Conservation (phyloP, 2,888 invertebrate genomes). For the Stenolophus ochropezus region DNA sequence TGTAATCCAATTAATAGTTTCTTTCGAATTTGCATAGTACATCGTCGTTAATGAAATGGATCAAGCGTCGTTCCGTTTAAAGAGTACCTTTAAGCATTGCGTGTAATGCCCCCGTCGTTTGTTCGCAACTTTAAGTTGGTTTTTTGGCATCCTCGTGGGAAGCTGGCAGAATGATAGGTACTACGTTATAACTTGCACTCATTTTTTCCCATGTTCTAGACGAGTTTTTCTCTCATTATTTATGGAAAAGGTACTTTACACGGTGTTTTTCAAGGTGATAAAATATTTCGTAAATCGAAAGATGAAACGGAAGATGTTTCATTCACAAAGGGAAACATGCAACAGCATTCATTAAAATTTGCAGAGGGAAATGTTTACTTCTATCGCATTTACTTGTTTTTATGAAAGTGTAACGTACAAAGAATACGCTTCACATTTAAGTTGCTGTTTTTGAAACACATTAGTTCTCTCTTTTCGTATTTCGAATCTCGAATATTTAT, state of each 20-base stretch:
- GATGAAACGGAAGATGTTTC: not conserved
- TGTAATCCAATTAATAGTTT: not conserved
- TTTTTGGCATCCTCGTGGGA: constrained; percentile 7
- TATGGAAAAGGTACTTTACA: constrained; percentile 34
- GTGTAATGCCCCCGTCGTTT: not conserved
- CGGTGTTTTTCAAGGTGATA: constrained; percentile 10
- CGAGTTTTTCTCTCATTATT: constrained; percentile 17
- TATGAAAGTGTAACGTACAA: too few relatives aligned
- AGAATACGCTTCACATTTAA: too few relatives aligned
- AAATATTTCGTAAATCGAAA: not conserved
- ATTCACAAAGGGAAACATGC: not conserved
- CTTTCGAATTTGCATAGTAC: not conserved
- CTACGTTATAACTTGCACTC: constrained; percentile 21
- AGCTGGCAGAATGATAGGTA: constrained; percentile 11
- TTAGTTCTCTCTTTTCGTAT: too few relatives aligned
- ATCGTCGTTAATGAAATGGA: not conserved
- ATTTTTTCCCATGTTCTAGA: constrained; percentile 7
- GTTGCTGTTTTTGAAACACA: too few relatives aligned
- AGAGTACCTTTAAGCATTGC: not conserved
- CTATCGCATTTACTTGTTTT: not conserved
- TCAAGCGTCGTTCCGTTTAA: not conserved
- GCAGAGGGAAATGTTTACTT: not conserved
- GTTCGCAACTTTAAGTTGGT: constrained; percentile 11
- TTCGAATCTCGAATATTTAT: too few relatives aligned
- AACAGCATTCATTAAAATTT: not conserved